Conservation (phyloP, 2,113 vertebrate species). For the Ariopsis seemanni region DNA sequence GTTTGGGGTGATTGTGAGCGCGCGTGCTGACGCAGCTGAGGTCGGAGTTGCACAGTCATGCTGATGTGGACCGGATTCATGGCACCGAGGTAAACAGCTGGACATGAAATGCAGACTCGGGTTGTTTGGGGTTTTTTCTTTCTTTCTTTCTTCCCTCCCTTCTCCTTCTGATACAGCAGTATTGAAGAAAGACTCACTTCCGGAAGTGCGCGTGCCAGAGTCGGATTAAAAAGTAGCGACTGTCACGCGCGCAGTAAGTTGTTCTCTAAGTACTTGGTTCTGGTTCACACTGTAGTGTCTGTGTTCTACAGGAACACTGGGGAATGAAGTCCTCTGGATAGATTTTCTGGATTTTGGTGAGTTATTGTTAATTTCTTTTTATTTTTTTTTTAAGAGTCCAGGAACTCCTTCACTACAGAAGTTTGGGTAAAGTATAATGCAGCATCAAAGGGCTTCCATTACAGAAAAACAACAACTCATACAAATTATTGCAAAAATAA, state of each 20-base stretch:
- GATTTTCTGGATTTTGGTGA: not conserved
- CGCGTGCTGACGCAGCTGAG: constrained; percentile 32
- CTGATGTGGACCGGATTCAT: constrained; percentile 55
- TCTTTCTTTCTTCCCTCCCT: too few relatives aligned
- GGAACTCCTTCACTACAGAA: not conserved
- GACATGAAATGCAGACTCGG: not conserved
- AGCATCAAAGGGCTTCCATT: not conserved
- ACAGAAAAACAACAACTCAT: not conserved
- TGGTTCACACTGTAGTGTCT: not conserved
- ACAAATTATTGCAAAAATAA: not conserved
- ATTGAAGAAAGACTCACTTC: not conserved
- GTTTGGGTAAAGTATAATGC: not conserved
- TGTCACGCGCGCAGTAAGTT: not conserved
- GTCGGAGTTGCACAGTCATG: constrained; percentile 71
- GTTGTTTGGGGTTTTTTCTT: too few relatives aligned
- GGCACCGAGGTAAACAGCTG: constrained; percentile 37
- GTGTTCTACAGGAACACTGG: too few relatives aligned
- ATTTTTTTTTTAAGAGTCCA: not conserved
- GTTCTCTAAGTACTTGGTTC: not conserved
- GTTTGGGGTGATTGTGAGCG: not conserved
- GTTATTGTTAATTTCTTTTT: too few relatives aligned
- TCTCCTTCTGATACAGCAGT: not conserved
- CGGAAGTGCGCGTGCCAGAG: not conserved
- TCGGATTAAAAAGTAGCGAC: not conserved
- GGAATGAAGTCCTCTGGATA: not conserved